These are phyloP conservation scores for Lordiphosa clarofinis DNA, from an alignment of 1,140 invertebrate species.

Conservation along the genomic window DNA sequence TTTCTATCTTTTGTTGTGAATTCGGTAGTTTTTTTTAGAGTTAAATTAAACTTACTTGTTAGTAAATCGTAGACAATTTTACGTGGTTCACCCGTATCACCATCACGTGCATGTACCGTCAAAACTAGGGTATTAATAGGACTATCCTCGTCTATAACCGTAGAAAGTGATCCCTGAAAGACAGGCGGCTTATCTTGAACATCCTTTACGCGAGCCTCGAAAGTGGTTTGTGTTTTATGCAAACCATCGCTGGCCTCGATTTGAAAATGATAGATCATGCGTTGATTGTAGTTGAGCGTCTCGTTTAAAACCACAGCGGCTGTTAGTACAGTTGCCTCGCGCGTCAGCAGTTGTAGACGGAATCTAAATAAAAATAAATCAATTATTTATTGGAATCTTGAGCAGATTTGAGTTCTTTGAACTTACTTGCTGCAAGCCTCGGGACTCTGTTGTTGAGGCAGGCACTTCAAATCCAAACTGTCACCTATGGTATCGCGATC, in stretches of 20 bases:
- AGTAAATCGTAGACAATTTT: conserved; percentile 89
- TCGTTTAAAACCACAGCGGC: conserved; percentile 85
- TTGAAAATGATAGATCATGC: conserved; percentile 87
- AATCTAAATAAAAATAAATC: conserved; percentile 80
- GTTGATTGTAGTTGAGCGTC: conserved; percentile 86
- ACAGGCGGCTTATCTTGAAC: conserved; percentile 91
- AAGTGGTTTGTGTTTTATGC: conserved; percentile 85
- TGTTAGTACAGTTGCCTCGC: conserved; percentile 83
- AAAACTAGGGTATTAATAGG: conserved; percentile 91
- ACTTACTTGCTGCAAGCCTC: conserved; percentile 74
- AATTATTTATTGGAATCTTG: neutral
- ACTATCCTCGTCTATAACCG: conserved; percentile 90
- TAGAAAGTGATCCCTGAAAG: conserved; percentile 89
- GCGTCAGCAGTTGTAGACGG: conserved; percentile 83
- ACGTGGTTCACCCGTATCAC: conserved; percentile 89
- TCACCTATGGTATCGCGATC: conserved; percentile 91
- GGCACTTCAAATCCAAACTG: conserved; percentile 88
- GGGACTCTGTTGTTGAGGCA: conserved; percentile 66
- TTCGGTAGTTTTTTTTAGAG: too few relatives aligned
- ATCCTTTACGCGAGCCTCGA: conserved; percentile 89
- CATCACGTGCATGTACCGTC: conserved; percentile 89
- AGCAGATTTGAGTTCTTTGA: neutral
- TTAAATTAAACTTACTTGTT: conserved; percentile 84
- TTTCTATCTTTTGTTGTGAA: too few relatives aligned
- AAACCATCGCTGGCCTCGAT: conserved; percentile 88